These are phyloP conservation scores for Ictalurus punctatus DNA, from an alignment of 2,113 vertebrate genomes.

Conservation along the genomic window DNA sequence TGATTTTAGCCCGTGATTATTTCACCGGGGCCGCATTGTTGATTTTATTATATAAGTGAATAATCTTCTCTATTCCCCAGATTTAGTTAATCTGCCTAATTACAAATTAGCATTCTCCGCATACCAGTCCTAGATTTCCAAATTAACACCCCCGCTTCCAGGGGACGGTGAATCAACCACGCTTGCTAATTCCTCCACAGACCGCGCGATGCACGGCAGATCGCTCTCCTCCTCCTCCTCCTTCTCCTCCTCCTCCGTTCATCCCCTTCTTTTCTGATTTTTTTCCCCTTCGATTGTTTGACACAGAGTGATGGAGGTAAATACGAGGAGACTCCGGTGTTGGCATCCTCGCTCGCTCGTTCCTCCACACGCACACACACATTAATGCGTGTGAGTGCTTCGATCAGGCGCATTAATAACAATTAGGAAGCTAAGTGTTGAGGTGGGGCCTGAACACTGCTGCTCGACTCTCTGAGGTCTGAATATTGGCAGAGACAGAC, in stretches of 20 bases:
- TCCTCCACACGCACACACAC: constrained; percentile 25
- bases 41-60: constrained; percentile 80
- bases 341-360: constrained; percentile 55
- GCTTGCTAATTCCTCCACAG: constrained; percentile 73
- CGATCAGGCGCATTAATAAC: constrained; percentile 74
- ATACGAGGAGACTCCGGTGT: constrained; percentile 61
- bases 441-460: constrained; percentile 54
- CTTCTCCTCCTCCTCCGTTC: constrained; percentile 55
- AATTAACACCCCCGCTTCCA: constrained; percentile 76
- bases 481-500: constrained; percentile 51
- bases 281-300: constrained; percentile 67
- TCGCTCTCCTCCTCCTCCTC: constrained; percentile 61
- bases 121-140: constrained; percentile 78
- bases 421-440: constrained; percentile 71
- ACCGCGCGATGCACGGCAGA: constrained; percentile 69
- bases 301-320: constrained; percentile 61
- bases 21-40: constrained; percentile 70
- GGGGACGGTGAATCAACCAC: constrained; percentile 74
- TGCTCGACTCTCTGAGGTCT: constrained; percentile 40
- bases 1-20: constrained; percentile 65
- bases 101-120: constrained; percentile 81
- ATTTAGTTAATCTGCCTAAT: constrained; percentile 82
- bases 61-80: constrained; percentile 79
- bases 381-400: constrained; percentile 60
- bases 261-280: constrained; percentile 49